Evolutionary conservation across 2,888 invertebrate genomes (phyloP), one percentile per base, ranked within the genome.

Genomic region (Heliconius hortense): DNA sequence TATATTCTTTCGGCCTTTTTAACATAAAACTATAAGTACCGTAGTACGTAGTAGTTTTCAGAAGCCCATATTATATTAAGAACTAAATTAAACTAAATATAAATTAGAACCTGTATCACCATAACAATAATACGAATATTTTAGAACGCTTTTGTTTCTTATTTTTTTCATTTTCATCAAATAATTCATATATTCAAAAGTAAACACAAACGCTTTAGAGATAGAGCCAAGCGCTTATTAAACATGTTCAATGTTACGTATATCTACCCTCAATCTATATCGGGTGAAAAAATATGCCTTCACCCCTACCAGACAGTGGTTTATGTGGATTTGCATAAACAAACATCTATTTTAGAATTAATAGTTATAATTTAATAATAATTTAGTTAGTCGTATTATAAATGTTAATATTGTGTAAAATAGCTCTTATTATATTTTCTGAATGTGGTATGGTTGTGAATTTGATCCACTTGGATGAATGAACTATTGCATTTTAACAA

Each of bases 221-320:
- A 69, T 35, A 73, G 92, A 92, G 26, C 59, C 93, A 93, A 87
- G 74, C 87, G 89, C 91, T 92, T 92, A 92, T 92, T 92, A 92
- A 90, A 89, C 89, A 88, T 91, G 90, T 85, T 88, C 89, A 84
- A 82, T 79, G 80, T 80, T 85, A 92, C 92, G 92, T 88, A 81
- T 90, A 93, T 93, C 93, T 93, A 89, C 94, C 94, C 68, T 68
- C 53, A 21, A 68, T 68, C 68, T 68, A 53, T 53, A 53, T 28
- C 31, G 48, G 31, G 68, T 53, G 53, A 53, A 68, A 64, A 68
- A 68, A 68, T 66, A 66, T 68, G 68, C 31, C 53, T 68, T 53
- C 53, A 68, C 68, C 53, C 53, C 53, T n/a, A 53, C 68, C 53
- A 68, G 53, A 68, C 68, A 68, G n/a, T 68, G 68, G 68, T 68